Evolutionary conservation across 2,797 vertebrate species (phyloP), one percentile per base, ranked within the genome.

Genomic region (Agapornis canus): DNA sequence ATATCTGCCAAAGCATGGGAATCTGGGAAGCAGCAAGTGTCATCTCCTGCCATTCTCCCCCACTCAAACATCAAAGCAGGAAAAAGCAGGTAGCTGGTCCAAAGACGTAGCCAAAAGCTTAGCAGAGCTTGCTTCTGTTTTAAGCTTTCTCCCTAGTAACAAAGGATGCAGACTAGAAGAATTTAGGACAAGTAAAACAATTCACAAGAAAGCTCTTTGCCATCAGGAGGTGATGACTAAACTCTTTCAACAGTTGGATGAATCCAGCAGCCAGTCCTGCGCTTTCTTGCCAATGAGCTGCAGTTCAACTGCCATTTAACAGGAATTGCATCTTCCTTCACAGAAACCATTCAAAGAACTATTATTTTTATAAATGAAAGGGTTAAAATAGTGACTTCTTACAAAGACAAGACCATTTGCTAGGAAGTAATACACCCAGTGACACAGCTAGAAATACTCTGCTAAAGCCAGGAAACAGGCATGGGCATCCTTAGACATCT

Each of bases 271-370:
- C 66, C 88, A 57, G 0, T 25, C 82, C 65, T 47, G 54, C 60
- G 31, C 52, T 7, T 16, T 21, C 29, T 15, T 0, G 0, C 40
- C 79, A 43, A 22, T 0, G 17, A 26, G 25, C 2, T 4, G 32
- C 29, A 32, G 18, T 39, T 59, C 57, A 23, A 20, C 25, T 11
- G 66, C 22, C 69, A 22, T 2, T 19, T 17, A 13, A 65, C 20
- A 9, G 52, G 14, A 21, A 4, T 0, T 13, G 56, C 43, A 12
- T 5, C 52, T 48, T 20, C 78, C n/a, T 1, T 1, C 1, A 14
- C 0, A 35, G 47, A 40, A 57, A 72, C 2, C 22, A 17, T 8
- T 18, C 48, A 29, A 42, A 11, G 2, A 47, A 29, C 8, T 16
- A 10, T 3, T 17, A 7, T 20, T 14, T 13, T 11, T 5, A 4